Conservation (phyloP, 2,113 vertebrate species). For the Lasiurus borealis region DNA sequence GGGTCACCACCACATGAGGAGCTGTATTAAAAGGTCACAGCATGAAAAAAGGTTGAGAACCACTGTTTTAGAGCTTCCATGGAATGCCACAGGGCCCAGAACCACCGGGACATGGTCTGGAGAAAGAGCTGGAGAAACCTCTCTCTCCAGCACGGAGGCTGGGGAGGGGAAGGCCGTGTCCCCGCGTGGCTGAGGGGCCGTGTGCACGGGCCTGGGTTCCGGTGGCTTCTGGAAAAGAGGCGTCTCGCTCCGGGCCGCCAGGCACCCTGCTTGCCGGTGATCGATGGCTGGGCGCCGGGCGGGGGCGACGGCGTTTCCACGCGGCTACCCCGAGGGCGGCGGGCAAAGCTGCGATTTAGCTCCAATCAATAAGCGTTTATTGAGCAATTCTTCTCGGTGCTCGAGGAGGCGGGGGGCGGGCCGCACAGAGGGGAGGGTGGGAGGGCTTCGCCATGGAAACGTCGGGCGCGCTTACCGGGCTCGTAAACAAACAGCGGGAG, state of each 20-base stretch:
- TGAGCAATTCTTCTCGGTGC: neutral
- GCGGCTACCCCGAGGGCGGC: neutral
- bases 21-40: no score
- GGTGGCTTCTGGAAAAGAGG: neutral
- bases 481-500: neutral
- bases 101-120: neutral
- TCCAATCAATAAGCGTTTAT: constrained; percentile 49
- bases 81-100: neutral
- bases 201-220: accelerated
- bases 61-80: neutral
- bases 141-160: neutral
- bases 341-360: constrained; percentile 47
- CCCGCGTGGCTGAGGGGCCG: accelerated
- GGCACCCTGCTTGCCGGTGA: neutral
- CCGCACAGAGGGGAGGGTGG: accelerated
- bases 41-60: no score
- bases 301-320: neutral
- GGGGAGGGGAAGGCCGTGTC: neutral
- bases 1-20: no score
- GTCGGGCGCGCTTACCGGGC: accelerated
- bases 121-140: constrained; percentile 17
- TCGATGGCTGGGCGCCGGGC: neutral
- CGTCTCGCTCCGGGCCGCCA: neutral
- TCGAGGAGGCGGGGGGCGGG: neutral
- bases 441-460: neutral